phyloP scores from a whole-genome alignment of 1,140 invertebrate genomes.

The Cotesia glomerata region DNA sequence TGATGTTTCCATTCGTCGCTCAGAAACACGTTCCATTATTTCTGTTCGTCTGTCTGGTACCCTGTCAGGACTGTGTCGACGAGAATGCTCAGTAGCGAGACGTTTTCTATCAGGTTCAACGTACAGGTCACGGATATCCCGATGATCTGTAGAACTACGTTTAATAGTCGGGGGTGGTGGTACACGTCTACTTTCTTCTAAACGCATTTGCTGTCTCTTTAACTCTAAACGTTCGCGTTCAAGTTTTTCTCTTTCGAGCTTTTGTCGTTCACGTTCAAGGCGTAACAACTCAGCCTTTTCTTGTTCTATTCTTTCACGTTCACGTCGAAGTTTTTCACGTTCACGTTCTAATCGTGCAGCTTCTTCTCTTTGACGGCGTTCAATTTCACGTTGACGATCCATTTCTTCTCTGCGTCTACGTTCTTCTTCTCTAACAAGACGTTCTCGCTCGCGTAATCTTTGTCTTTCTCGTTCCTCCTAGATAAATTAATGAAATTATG shows the following conservation, averaged over 20 bases:
- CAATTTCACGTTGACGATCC: slow-evolving; percentile 75
- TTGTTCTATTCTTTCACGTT: slow-evolving; percentile 78
- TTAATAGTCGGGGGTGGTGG: slow-evolving; percentile 58
- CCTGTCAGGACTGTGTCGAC: slow-evolving; percentile 53
- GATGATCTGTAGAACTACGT: slow-evolving; percentile 51
- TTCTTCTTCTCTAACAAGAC: slow-evolving; percentile 78
- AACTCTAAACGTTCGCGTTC: slow-evolving; percentile 83
- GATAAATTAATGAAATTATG: slow-evolving; percentile 1
- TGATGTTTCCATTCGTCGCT: slow-evolving; percentile 53
- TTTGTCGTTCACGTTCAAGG: slow-evolving; percentile 80
- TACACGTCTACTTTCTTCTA: slow-evolving; percentile 56
- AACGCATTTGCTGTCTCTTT: slow-evolving; percentile 73
- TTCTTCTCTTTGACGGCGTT: slow-evolving; percentile 80
- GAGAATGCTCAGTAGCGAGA: slow-evolving; percentile 51
- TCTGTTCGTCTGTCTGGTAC: slow-evolving; percentile 52
- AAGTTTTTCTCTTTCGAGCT: slow-evolving; percentile 81
- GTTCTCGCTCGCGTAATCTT: slow-evolving; percentile 76
- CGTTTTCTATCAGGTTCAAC: slow-evolving; percentile 56
- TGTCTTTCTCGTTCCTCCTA: slow-evolving; percentile 81
- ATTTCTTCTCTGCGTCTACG: slow-evolving; percentile 74
- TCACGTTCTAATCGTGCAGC: slow-evolving; percentile 79
- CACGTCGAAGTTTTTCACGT: slow-evolving; percentile 76
- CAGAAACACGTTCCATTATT: slow-evolving; percentile 54
- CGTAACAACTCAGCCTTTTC: slow-evolving; percentile 82
- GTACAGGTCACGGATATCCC: slow-evolving; percentile 55